Percentiles rank a stretch among this genome's conserved stretches.
Evolutionary conservation across 1,140 invertebrate species (phyloP).

Genomic region (Palaemon carinicauda): DNA sequence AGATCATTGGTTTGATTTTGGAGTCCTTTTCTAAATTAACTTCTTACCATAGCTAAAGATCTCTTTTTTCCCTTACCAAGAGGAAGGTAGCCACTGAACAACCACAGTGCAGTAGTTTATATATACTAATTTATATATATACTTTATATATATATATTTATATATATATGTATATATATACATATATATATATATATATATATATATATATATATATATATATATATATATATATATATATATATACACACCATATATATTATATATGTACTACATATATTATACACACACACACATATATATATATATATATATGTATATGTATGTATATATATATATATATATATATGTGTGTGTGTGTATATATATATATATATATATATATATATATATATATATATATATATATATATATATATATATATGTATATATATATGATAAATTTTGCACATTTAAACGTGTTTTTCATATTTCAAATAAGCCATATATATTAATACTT

Average conservation of each 20-base stretch:
- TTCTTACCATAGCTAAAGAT: no score
- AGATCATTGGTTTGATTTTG: no score
- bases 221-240: not conserved
- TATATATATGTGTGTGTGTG: not conserved
- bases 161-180: not conserved
- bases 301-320: not conserved
- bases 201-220: not conserved
- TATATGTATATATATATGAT: no score
- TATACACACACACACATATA: not conserved
- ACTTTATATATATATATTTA: not conserved
- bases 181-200: not conserved
- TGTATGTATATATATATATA: not conserved
- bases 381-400: not conserved
- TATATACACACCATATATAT: not conserved
- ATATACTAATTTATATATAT: no score
- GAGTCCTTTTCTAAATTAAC: no score
- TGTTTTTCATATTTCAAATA: no score
- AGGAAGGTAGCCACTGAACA: no score
- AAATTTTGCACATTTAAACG: no score
- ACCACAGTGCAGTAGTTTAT: no score
- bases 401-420: not conserved
- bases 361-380: not conserved
- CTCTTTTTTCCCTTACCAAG: no score
- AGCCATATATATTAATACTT: no score
- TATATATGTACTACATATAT: not conserved